phyloP scores from a whole-genome alignment of 2,113 vertebrate species.

The Callionymus lyra region DNA sequence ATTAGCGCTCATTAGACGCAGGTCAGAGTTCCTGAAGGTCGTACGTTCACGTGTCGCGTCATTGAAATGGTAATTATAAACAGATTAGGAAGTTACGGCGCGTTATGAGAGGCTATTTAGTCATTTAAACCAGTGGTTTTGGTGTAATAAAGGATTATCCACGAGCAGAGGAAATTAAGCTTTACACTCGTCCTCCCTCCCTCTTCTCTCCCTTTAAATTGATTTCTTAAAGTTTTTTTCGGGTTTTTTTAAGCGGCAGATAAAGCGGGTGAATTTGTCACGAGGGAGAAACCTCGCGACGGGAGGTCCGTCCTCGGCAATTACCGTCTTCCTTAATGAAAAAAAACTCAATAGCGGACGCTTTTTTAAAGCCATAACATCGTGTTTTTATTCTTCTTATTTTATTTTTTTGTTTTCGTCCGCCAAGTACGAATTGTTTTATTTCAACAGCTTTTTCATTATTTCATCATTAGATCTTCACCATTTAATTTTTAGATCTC shows the following conservation, averaged over 20 bases:
- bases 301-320: background rate
- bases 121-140: slow-evolving; percentile 87
- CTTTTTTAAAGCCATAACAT: too few relatives aligned
- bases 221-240: slow-evolving; percentile 12
- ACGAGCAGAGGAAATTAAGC: slow-evolving; percentile 47
- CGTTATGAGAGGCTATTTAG: slow-evolving; percentile 92
- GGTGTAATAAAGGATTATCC: slow-evolving; percentile 88
- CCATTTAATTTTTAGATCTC: too few relatives aligned
- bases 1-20: slow-evolving; percentile 98
- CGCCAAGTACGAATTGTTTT: background rate
- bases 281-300: background rate
- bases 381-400: too few relatives aligned
- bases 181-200: slow-evolving; percentile 1
- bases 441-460: too few relatives aligned
- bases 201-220: slow-evolving; percentile 14
- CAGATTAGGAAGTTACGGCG: slow-evolving; percentile 98
- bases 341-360: too few relatives aligned
- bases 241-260: background rate
- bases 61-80: slow-evolving; percentile 99
- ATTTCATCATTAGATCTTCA: too few relatives aligned
- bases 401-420: background rate
- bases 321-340: too few relatives aligned
- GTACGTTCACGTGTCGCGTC: slow-evolving; percentile 93
- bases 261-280: background rate
- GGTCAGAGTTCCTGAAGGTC: slow-evolving; percentile 99